Conservation (phyloP, 2,888 invertebrate genomes). For the Catocala sponsa region DNA sequence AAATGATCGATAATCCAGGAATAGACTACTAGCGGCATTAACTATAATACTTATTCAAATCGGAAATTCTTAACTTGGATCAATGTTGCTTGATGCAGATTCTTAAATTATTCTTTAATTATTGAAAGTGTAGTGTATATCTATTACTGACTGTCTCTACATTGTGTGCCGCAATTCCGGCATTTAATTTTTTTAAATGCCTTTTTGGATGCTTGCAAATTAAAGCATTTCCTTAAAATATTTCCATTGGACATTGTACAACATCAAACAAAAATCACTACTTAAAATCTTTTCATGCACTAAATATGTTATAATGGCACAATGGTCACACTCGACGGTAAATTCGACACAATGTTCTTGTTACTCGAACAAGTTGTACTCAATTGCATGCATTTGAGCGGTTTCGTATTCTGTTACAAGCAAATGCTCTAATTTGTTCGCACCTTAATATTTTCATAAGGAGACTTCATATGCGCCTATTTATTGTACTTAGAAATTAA, state of each 20-base stretch:
- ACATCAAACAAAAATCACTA: too few species aligned
- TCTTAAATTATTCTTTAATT: constrained; percentile 4
- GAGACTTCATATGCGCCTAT: constrained; percentile 43
- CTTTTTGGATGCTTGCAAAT: constrained; percentile 25
- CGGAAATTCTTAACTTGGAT: constrained; percentile 48
- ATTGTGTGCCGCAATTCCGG: constrained; percentile 34
- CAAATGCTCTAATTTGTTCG: constrained; percentile 23
- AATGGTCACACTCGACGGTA: too few species aligned
- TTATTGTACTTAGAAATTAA: constrained; percentile 31
- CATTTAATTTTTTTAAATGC: constrained; percentile 59
- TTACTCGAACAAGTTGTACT: too few species aligned
- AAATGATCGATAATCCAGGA: constrained; percentile 9
- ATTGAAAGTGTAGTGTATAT: constrained; percentile 8
- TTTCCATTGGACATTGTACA: too few species aligned
- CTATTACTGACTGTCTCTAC: constrained; percentile 25
- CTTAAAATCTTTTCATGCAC: too few species aligned
- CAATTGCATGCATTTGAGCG: too few species aligned
- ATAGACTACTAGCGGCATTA: constrained; percentile 10
- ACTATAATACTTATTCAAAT: neutral
- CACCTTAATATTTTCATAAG: constrained; percentile 44
- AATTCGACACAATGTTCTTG: too few species aligned
- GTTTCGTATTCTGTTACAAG: too few species aligned
- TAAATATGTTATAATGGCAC: too few species aligned
- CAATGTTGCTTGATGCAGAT: constrained; percentile 19
- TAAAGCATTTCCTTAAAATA: too few species aligned